These are phyloP conservation scores for Linyphia triangularis DNA, from an alignment of 2,888 invertebrate genomes.

Conservation along the genomic window DNA sequence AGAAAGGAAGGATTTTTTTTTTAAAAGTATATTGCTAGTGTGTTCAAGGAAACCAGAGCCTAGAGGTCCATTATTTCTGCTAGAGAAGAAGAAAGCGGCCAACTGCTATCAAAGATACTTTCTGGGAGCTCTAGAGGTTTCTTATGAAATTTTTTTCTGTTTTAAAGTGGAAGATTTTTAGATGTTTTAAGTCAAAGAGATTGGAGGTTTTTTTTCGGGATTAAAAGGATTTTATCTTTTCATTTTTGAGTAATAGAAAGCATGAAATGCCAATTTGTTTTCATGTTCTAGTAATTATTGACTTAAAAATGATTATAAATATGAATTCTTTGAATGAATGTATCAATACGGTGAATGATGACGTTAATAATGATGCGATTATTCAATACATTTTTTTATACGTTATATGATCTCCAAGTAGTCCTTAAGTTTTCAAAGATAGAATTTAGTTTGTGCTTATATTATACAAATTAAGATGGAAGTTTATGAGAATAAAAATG, in stretches of 20 bases:
- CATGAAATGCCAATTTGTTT: neutral
- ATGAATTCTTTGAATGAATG: too few species aligned
- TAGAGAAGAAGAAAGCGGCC: slow-evolving; percentile 8
- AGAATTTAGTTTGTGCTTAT: too few species aligned
- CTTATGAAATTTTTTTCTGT: neutral
- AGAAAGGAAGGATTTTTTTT: neutral
- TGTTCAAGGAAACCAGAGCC: slow-evolving; percentile 10
- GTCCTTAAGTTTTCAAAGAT: too few species aligned
- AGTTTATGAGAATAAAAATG: too few species aligned
- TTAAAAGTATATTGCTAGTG: slow-evolving; percentile 18
- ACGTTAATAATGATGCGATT: too few species aligned
- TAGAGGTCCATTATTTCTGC: slow-evolving; percentile 35
- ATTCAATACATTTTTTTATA: too few species aligned
- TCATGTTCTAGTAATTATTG: too few species aligned
- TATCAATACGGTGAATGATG: too few species aligned
- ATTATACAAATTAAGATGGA: too few species aligned
- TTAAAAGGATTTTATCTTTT: neutral
- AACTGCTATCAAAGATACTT: slow-evolving; percentile 8
- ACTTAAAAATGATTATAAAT: too few species aligned
- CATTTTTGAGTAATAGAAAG: neutral
- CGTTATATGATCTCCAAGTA: too few species aligned
- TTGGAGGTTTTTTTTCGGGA: neutral
- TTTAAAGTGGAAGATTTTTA: slow-evolving; percentile 25
- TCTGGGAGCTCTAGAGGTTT: slow-evolving; percentile 2
- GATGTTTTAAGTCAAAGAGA: neutral